Evolutionary conservation across 2,113 vertebrate species (phyloP).

Genomic region (Siniperca chuatsi): DNA sequence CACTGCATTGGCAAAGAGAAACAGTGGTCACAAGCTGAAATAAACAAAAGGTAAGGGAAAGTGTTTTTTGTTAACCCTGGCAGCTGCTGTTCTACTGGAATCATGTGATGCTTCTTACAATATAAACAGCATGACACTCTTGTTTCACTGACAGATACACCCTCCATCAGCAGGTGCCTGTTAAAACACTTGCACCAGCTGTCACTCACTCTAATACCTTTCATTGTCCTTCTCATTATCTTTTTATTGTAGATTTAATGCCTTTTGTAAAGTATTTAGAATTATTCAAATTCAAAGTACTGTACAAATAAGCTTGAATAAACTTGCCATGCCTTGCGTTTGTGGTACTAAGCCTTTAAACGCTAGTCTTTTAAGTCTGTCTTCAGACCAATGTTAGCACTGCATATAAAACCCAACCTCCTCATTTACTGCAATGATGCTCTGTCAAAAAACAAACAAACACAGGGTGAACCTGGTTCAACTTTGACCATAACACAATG

Average conservation of each 20-base stretch:
- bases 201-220: background rate
- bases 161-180: background rate
- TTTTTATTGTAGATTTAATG: slow-evolving; percentile 1
- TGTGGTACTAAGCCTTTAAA: background rate
- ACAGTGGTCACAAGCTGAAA: background rate
- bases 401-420: background rate
- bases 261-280: background rate
- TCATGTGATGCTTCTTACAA: background rate
- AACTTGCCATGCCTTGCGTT: background rate
- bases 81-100: background rate
- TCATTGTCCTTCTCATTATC: background rate
- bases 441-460: background rate
- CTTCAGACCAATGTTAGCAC: background rate
- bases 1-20: background rate
- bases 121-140: background rate
- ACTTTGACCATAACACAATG: background rate
- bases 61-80: background rate
- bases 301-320: background rate
- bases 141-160: background rate
- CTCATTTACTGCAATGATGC: background rate
- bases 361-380: background rate
- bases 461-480: background rate
- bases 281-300: background rate
- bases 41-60: background rate
- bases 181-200: background rate